Evolutionary conservation across 2,888 invertebrate genomes (phyloP).

Genomic region (Tineola bisselliella): DNA sequence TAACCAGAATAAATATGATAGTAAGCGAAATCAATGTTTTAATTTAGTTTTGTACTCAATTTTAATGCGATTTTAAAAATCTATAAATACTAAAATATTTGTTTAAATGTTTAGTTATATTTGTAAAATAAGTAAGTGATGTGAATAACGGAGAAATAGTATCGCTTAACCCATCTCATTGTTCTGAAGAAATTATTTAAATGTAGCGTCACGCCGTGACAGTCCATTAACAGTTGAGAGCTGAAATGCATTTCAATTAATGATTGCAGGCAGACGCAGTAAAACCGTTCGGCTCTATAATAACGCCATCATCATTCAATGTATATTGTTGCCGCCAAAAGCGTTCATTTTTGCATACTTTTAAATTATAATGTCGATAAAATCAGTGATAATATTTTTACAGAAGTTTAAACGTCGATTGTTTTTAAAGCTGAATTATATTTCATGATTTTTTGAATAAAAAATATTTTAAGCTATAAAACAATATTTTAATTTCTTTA

Average conservation of each 20-base stretch:
- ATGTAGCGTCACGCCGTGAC: conserved; percentile 26
- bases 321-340: not conserved
- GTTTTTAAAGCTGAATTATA: not conserved
- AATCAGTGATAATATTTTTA: not conserved
- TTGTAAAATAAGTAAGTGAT: no score
- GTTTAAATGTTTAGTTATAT: no score
- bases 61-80: no score
- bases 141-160: not conserved
- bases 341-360: not conserved
- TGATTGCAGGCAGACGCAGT: conserved; percentile 25
- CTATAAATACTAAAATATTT: no score
- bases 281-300: conserved; percentile 18
- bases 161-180: not conserved
- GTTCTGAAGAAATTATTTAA: conserved; percentile 20
- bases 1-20: no score
- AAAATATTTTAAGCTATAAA: not conserved
- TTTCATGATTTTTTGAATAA: no score
- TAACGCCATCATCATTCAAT: not conserved
- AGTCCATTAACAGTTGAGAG: conserved; percentile 30
- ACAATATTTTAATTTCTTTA: not conserved
- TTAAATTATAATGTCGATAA: not conserved
- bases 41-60: no score
- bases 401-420: not conserved
- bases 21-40: no score
- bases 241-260: conserved; percentile 42